Base-by-base conservation (phyloP, 30 jellyfish, hydroid and myxozoan species). In the Chrysaora quinquecirrha region DNA sequence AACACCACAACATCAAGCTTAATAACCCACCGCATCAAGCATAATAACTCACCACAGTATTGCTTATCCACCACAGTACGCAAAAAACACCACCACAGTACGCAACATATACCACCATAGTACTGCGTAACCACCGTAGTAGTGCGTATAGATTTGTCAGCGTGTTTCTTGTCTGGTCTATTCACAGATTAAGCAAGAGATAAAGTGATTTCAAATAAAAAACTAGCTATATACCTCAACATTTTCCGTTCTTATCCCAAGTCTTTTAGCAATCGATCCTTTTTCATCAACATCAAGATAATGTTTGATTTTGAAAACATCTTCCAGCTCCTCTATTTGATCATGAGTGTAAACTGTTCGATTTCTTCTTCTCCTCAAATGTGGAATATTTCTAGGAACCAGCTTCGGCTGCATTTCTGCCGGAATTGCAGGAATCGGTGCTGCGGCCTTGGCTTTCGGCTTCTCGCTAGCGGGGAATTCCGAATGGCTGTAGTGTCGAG, bases 261-360 rank as follows among this genome's bases (percentile, higher is more conserved):
- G 35, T 34, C 88, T 32, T 22, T 84, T 74, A 23, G 95, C 95
- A 21, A 84, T 72, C 49, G 87, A 74, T 24, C 83, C 83, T 49
- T 84, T 84, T 38, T 84, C 95, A 62, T 84, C 95, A 22, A 74
- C 87, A 32, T 84, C 95, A 1, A 86, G 88, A 30, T 86, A 86
- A 46, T 76, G 89, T 28, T 86, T 76, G 7, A 66, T 73, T 46
- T 86, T 86, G 73, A 86, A 86, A n/a, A 86, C 96, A 32, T 86
- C 96, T 69, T 86, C 90, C 30, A 86, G 73, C 70, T 78, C 90
- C 43, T 71, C 89, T 20, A 76, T 86, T 34, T 86, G 96, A 43
- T 86, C 96, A 49, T 86, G 89, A 18, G 96, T 86, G 61, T 75
- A 86, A 20, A 86, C 96, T 0, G 96, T 86, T n/a, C 96, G 85